These are phyloP conservation scores for Rhabdophis nuchalis DNA, from an alignment of 2,797 vertebrate genomes.

Conservation along the genomic window DNA sequence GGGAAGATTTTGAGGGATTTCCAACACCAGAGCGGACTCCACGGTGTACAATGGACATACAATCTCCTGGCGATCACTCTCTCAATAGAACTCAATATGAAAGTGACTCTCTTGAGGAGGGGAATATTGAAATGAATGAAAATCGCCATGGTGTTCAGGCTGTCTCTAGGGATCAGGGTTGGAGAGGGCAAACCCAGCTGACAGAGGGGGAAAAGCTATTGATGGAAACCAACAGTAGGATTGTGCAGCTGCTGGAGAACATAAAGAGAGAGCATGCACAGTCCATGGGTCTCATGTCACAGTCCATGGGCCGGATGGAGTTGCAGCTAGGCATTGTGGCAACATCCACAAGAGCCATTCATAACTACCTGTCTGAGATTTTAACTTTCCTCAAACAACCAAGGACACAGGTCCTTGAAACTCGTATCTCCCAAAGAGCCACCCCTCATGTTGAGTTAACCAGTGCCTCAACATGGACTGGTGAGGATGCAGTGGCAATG, in stretches of 20 bases:
- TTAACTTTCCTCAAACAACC: conserved; percentile 72
- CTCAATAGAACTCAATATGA: conserved; percentile 73
- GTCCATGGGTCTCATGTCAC: conserved; percentile 71
- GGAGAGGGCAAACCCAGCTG: conserved; percentile 70
- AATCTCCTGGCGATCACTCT: conserved; percentile 67
- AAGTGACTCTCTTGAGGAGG: conserved; percentile 72
- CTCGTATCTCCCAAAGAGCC: conserved; percentile 71
- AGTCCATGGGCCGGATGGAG: conserved; percentile 71
- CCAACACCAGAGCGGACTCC: conserved; percentile 68
- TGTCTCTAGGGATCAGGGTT: conserved; percentile 71
- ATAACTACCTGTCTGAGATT: conserved; percentile 72
- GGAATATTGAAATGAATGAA: conserved; percentile 69
- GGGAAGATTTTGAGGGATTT: conserved; percentile 72
- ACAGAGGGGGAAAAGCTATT: conserved; percentile 70
- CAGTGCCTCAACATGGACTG: conserved; percentile 70
- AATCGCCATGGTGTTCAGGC: conserved; percentile 69
- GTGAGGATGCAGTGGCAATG: conserved; percentile 69
- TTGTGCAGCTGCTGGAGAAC: conserved; percentile 72
- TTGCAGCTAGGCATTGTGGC: conserved; percentile 72
- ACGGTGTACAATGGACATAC: conserved; percentile 68
- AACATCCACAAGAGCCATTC: conserved; percentile 72
- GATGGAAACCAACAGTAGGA: conserved; percentile 73
- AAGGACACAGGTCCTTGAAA: conserved; percentile 69
- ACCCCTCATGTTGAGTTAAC: conserved; percentile 70
- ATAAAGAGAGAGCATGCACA: conserved; percentile 72